Conservation (phyloP, 2,888 invertebrate species). For the Gastrophysa polygoni region DNA sequence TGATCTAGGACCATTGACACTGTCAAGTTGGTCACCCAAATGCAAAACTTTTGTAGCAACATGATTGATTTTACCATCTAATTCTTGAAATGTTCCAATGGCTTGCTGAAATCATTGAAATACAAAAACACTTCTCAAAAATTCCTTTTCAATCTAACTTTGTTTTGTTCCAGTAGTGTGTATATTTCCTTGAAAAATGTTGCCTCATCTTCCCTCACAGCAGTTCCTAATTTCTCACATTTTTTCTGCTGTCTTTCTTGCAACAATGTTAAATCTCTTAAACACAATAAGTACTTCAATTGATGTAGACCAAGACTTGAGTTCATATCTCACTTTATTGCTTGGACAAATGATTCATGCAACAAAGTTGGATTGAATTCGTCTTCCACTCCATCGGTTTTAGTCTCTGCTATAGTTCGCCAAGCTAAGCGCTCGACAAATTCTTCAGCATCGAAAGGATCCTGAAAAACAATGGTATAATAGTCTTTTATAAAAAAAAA, state of each 20-base stretch:
- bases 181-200: slow-evolving; percentile 80
- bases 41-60: slow-evolving; percentile 98
- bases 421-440: slow-evolving; percentile 97
- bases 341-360: slow-evolving; percentile 91
- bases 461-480: too few relatives aligned
- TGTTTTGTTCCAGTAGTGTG: slow-evolving; percentile 84
- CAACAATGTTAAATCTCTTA: slow-evolving; percentile 67
- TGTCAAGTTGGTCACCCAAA: slow-evolving; percentile 97
- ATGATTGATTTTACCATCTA: slow-evolving; percentile 94
- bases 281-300: not conserved
- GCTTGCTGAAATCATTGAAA: slow-evolving; percentile 64
- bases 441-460: slow-evolving; percentile 95
- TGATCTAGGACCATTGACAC: slow-evolving; percentile 92
- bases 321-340: slow-evolving; percentile 71
- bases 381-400: slow-evolving; percentile 70
- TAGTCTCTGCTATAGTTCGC: slow-evolving; percentile 79
- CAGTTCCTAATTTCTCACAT: slow-evolving; percentile 80
- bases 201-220: slow-evolving; percentile 85
- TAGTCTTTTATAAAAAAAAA: too few relatives aligned
- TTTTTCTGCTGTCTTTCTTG: slow-evolving; percentile 87
- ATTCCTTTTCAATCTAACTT: slow-evolving; percentile 56
- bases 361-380: slow-evolving; percentile 86
- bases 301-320: not conserved
- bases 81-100: slow-evolving; percentile 85
- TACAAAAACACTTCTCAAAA: not conserved